Base-by-base conservation (phyloP, 2,888 invertebrate species). In the Hydraecia micacea region DNA sequence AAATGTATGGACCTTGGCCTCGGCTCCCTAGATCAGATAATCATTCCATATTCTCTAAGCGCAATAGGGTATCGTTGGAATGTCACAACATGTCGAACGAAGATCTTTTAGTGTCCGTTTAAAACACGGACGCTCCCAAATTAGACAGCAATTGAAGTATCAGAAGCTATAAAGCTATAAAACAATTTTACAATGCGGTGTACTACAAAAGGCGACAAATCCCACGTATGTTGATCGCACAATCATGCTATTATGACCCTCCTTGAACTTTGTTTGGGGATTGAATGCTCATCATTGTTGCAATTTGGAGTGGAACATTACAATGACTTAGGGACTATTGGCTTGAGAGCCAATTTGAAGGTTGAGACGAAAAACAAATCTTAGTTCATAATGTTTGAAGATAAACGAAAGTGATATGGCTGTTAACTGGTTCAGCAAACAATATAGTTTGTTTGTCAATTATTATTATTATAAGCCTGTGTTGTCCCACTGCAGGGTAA, bases 111-210 rank as follows among this genome's bases (percentile, higher is more conserved):
- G 75, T 83, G 71, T 46, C 68, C 76, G 42, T 73, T 78, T 84
- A 82, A 79, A 81, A 85, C 67, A 77, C 86, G 82, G 81, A 86
- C 87, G 81, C 81, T 79, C 77, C 81, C 72, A 81, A 90, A 90
- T 89, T 86, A 81, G 85, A 85, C 75, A 77, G 79, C 90, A 91
- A 92, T 92, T 92, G 89, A 87, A 85, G 77, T 86, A 91, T 90
- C 83, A 88, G 74, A 79, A 83, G 80, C 75, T 71, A 87, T 82
- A 88, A 77, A 83, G 80, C 75, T 71, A 87, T 82, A 88, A 91
- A 90, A 91, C 91, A 92, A 92, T 90, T 92, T 90, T 80, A 69
- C 71, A 88, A 87, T 81, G 87, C 93, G 92, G 93, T 90, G 74
- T 81, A 84, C 86, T 88, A 91, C 89, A 91, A 92, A 91, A 89